These are phyloP conservation scores for Xestia ashworthii DNA, from an alignment of 2,888 invertebrate species.

Conservation along the genomic window DNA sequence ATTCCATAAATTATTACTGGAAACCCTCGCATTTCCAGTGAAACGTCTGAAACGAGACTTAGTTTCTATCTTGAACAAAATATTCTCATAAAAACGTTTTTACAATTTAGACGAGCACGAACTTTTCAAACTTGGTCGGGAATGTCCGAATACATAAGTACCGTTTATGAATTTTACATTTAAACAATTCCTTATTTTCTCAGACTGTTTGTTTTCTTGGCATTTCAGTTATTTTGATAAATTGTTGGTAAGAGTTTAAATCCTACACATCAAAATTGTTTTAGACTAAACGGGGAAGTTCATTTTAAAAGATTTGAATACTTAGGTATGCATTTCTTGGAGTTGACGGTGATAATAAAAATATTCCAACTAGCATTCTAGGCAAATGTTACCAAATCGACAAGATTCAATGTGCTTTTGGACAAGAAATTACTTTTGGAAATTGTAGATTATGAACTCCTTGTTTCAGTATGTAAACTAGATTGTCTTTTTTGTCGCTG, in stretches of 20 bases:
- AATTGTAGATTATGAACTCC: neutral
- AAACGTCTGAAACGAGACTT: constrained; percentile 3
- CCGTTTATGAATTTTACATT: constrained; percentile 50
- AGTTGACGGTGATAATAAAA: neutral
- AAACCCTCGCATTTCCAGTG: constrained; percentile 10
- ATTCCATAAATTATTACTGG: neutral
- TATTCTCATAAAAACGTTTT: constrained; percentile 38
- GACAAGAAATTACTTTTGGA: neutral
- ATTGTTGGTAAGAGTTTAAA: constrained; percentile 17
- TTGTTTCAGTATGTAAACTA: neutral
- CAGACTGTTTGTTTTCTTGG: constrained; percentile 29
- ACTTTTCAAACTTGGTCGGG: constrained; percentile 18
- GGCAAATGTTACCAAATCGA: neutral
- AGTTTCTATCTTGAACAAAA: constrained; percentile 22
- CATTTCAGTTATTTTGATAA: constrained; percentile 14
- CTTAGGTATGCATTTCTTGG: neutral
- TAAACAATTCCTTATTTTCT: constrained; percentile 34
- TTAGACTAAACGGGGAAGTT: too few species aligned
- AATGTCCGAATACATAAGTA: constrained; percentile 33
- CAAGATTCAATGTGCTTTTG: neutral
- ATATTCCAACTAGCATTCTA: neutral
- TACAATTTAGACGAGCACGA: constrained; percentile 35
- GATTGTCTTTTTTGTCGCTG: neutral
- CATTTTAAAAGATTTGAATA: neutral
- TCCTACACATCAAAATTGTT: neutral